phyloP scores from a whole-genome alignment of 2,113 vertebrate genomes.

The Gopherus evgoodei region DNA sequence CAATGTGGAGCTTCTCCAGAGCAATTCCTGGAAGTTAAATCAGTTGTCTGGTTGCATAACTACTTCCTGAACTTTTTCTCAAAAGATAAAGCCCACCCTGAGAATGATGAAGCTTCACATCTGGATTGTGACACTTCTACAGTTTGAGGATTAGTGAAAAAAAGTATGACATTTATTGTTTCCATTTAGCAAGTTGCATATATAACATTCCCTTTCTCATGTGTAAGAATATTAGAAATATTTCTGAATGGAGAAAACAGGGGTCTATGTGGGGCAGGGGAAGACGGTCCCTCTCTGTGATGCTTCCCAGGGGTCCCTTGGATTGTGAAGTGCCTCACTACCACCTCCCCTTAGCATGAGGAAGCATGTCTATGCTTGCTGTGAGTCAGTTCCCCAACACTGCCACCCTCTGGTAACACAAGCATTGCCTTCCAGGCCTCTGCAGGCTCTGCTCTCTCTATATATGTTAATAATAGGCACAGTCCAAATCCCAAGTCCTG shows the following conservation, averaged over 20 bases:
- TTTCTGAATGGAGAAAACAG: neutral
- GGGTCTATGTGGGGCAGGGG: neutral
- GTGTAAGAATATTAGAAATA: neutral
- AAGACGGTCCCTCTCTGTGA: neutral
- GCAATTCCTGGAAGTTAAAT: constrained; percentile 12
- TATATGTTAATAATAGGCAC: neutral
- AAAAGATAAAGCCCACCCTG: neutral
- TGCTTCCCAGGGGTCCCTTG: neutral
- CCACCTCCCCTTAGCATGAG: neutral
- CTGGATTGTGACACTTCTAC: neutral
- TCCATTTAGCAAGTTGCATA: neutral
- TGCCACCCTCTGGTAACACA: neutral
- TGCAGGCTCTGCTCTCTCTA: neutral
- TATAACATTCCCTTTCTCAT: neutral
- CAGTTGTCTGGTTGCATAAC: neutral
- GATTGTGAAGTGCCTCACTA: neutral
- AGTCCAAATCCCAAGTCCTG: neutral
- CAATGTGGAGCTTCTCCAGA: neutral
- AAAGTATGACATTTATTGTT: neutral
- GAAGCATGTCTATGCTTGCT: neutral
- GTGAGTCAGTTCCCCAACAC: neutral
- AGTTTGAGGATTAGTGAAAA: neutral
- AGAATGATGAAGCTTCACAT: neutral
- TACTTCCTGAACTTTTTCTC: neutral
- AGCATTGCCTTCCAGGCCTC: neutral